These are phyloP conservation scores for Dromococcyx pavoninus DNA, from an alignment of 2,797 vertebrate genomes.

Conservation along the genomic window DNA sequence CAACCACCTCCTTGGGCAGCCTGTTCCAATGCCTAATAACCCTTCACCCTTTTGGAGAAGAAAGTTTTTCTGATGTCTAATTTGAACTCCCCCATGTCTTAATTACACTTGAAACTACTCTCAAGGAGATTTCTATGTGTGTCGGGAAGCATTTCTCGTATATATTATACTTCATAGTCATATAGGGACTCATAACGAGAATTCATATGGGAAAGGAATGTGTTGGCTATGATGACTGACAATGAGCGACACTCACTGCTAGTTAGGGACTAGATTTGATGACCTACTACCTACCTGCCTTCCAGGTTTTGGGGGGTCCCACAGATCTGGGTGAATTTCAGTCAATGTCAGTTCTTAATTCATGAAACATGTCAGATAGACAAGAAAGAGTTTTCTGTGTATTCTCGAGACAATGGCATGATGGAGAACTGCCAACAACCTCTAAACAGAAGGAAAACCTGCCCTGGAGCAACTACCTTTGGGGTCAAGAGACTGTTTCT, in stretches of 20 bases:
- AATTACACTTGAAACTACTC: neutral
- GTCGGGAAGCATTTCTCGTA: neutral
- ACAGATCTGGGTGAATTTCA: neutral
- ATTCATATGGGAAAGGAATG: neutral
- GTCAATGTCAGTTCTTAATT: neutral
- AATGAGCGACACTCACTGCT: neutral
- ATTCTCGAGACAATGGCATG: neutral
- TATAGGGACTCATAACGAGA: neutral
- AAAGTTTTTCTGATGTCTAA: no score
- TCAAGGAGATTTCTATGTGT: neutral
- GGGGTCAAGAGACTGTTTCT: neutral
- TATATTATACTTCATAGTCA: neutral
- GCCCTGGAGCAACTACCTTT: neutral
- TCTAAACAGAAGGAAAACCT: neutral
- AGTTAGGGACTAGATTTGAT: neutral
- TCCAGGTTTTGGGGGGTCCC: neutral
- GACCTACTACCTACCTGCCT: neutral
- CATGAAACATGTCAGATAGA: neutral
- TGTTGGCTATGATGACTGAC: neutral
- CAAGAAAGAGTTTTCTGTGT: neutral
- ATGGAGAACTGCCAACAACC: neutral
- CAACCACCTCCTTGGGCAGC: no score
- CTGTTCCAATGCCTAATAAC: no score
- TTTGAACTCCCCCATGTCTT: neutral
- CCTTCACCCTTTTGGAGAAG: no score